A percentile compares a stretch with the other conserved stretches of the same genome.
These are phyloP conservation scores for Hydrochoerus hydrochaeris DNA, from an alignment of 2,113 vertebrate genomes.

Conservation along the genomic window DNA sequence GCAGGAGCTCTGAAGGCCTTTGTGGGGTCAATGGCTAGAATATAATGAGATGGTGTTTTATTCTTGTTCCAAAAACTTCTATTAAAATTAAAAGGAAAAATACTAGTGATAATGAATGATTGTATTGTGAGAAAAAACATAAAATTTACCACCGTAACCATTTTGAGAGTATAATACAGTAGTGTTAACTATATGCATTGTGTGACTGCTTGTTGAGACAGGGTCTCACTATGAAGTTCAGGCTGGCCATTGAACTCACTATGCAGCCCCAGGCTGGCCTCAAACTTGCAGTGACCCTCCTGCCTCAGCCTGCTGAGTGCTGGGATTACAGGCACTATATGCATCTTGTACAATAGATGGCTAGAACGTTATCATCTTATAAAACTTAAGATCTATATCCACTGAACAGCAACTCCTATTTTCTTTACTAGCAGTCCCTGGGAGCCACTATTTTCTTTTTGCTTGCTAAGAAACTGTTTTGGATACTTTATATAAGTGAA, in stretches of 20 bases:
- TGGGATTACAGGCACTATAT: background rate
- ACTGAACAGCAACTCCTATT: background rate
- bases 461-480: background rate
- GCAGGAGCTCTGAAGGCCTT: background rate
- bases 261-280: background rate
- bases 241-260: background rate
- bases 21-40: background rate
- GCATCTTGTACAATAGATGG: background rate
- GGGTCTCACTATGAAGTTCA: background rate
- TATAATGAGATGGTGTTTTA: background rate
- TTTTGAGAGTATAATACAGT: background rate
- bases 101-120: background rate
- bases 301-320: background rate
- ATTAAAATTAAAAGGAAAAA: conserved; percentile 26
- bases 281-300: background rate
- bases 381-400: background rate
- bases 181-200: background rate
- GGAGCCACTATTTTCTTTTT: background rate
- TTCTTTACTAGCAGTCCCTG: background rate
- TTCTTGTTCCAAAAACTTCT: background rate
- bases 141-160: no score
- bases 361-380: background rate
- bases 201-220: background rate
- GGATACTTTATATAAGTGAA: background rate
- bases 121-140: background rate